phyloP scores from a whole-genome alignment of 2,113 vertebrate species.

The Podarcis muralis region DNA sequence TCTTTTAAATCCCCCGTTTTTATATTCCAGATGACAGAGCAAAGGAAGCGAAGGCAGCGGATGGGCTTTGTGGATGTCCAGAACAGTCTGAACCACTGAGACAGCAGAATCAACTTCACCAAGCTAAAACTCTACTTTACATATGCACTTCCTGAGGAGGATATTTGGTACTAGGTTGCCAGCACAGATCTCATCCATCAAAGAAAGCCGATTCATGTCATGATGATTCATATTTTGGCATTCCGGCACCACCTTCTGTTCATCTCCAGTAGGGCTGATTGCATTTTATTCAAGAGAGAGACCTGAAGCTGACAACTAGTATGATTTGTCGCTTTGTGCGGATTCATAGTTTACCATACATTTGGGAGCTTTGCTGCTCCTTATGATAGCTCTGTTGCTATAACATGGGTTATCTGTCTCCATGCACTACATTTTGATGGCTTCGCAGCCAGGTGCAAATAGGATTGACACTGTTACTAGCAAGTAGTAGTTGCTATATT shows the following conservation, averaged over 20 bases:
- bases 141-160: not conserved
- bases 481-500: constrained; percentile 55
- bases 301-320: constrained; percentile 13
- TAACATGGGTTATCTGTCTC: constrained; percentile 41
- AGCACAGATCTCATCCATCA: fast-evolving
- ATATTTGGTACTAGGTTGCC: constrained; percentile 20
- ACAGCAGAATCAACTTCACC: not conserved
- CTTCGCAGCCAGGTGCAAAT: not conserved
- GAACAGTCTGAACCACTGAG: constrained; percentile 78
- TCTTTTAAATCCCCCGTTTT: constrained; percentile 8
- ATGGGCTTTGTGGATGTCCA: constrained; percentile 96
- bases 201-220: not conserved
- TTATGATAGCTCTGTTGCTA: constrained; percentile 57
- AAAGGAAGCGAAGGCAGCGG: constrained; percentile 93
- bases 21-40: constrained; percentile 91
- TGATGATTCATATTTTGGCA: not conserved
- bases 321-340: constrained; percentile 18
- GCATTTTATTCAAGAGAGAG: not conserved
- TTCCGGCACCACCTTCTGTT: not conserved
- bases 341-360: constrained; percentile 42
- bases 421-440: constrained; percentile 62
- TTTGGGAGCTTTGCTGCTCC: constrained; percentile 49
- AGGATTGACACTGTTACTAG: constrained; percentile 47
- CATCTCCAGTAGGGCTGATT: constrained; percentile 20
- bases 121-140: not conserved